These are phyloP conservation scores for Nothocercus nigrocapillus DNA, from an alignment of 2,113 vertebrate genomes.

Conservation along the genomic window DNA sequence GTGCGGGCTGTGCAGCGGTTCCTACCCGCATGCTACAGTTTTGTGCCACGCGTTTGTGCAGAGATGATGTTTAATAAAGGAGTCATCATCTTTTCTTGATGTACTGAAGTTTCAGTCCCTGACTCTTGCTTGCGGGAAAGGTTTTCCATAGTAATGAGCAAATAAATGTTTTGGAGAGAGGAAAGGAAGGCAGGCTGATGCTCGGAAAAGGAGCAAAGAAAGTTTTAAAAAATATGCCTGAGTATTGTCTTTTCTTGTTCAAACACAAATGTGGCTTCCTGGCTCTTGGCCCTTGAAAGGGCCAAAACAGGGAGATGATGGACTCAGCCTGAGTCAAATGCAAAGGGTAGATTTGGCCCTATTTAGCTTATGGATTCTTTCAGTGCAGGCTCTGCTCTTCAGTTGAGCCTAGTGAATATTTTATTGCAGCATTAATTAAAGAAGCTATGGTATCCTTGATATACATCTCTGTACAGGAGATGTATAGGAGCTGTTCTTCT, in stretches of 20 bases:
- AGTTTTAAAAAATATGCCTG: background rate
- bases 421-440: background rate
- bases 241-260: background rate
- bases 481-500: background rate
- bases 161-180: background rate
- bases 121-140: background rate
- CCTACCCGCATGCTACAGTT: background rate
- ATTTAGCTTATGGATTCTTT: background rate
- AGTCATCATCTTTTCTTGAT: background rate
- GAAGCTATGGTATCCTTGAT: background rate
- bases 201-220: background rate
- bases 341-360: background rate
- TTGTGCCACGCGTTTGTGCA: fast-evolving
- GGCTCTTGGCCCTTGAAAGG: background rate
- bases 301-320: background rate
- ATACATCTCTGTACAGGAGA: background rate
- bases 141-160: background rate
- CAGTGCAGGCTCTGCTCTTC: background rate
- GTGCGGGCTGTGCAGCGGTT: fast-evolving
- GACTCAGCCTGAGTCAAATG: background rate
- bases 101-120: background rate
- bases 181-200: background rate
- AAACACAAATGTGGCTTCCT: background rate
- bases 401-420: background rate
- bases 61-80: background rate